phyloP scores from a whole-genome alignment of 37 sponge, comb jelly and placozoan genomes.

The Tethya wilhelma region DNA sequence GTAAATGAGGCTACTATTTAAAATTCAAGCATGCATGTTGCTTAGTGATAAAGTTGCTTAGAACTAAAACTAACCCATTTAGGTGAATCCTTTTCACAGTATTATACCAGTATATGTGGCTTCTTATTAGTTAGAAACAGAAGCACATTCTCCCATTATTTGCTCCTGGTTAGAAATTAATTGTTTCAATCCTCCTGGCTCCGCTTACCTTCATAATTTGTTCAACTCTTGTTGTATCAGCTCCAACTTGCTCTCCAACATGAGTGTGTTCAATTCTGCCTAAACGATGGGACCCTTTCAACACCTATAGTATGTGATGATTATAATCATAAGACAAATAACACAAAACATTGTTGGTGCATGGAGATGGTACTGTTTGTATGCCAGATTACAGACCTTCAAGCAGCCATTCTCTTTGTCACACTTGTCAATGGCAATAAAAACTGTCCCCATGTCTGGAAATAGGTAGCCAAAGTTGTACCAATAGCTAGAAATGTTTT shows the following conservation, averaged over 20 bases:
- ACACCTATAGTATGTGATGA: constrained; percentile 42
- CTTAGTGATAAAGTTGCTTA: too few species aligned
- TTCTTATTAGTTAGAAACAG: too few species aligned
- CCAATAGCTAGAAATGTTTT: constrained; percentile 74
- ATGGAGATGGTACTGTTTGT: too few species aligned
- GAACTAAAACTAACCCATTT: too few species aligned
- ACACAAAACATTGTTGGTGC: too few species aligned
- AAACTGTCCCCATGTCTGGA: constrained; percentile 88
- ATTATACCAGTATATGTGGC: too few species aligned
- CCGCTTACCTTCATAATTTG: constrained; percentile 57
- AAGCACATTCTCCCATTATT: too few species aligned
- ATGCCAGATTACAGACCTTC: constrained; percentile 41
- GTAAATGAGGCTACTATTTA: too few species aligned
- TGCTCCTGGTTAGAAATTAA: background rate
- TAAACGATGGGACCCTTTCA: constrained; percentile 78
- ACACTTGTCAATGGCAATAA: constrained; percentile 91
- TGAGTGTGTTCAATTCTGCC: constrained; percentile 82
- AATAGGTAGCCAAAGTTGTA: constrained; percentile 90
- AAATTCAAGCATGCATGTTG: too few species aligned
- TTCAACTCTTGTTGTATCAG: constrained; percentile 80
- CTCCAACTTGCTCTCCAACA: constrained; percentile 88
- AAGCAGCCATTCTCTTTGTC: constrained; percentile 91
- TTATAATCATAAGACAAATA: background rate
- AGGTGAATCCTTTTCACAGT: too few species aligned
- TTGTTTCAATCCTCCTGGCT: background rate